Evolutionary conservation across 2,797 vertebrate genomes (phyloP).

Genomic region (Eulemur albifrons): DNA sequence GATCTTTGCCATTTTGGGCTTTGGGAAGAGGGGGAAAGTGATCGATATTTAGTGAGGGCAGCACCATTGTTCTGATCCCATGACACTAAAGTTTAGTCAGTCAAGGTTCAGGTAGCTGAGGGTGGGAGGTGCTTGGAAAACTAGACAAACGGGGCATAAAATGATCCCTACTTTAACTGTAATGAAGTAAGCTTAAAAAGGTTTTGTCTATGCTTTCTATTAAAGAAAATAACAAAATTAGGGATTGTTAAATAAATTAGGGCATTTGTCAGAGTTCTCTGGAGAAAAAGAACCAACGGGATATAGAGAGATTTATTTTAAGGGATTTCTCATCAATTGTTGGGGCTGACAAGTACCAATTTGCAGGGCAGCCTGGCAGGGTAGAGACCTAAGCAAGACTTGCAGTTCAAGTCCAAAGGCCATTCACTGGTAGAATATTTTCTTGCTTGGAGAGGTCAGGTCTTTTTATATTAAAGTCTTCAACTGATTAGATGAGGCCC

Average conservation of each 20-base stretch:
- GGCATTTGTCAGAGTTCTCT: background rate
- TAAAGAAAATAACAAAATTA: background rate
- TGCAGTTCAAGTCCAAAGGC: background rate
- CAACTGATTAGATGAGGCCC: background rate
- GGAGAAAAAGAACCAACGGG: background rate
- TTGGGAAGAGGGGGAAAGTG: background rate
- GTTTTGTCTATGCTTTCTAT: background rate
- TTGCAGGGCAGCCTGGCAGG: background rate
- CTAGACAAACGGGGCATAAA: background rate
- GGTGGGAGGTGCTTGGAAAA: background rate
- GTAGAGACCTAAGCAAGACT: background rate
- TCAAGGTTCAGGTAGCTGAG: background rate
- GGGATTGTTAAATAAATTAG: background rate
- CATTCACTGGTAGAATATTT: background rate
- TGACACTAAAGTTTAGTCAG: background rate
- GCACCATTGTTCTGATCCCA: background rate
- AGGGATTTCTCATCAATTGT: background rate
- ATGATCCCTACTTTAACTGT: background rate
- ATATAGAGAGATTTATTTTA: constrained; percentile 8
- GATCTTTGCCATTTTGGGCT: background rate
- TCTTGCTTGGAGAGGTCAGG: background rate
- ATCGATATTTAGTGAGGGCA: background rate
- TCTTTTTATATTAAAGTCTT: background rate
- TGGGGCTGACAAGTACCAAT: background rate
- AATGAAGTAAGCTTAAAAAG: background rate